phyloP scores from a whole-genome alignment of 2,888 invertebrate species.

The Gortyna flavago region DNA sequence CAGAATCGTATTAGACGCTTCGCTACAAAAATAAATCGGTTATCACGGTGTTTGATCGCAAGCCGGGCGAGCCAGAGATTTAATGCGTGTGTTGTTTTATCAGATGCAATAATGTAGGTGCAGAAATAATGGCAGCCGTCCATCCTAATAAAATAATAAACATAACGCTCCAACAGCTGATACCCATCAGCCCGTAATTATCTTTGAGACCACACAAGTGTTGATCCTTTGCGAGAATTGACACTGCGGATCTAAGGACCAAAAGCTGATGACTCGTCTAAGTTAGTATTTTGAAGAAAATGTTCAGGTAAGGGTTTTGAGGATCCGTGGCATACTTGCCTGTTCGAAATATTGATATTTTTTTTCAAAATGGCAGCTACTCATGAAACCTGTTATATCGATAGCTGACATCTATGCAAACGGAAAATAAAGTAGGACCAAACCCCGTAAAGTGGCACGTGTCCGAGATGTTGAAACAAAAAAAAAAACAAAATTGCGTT shows the following conservation, averaged over 20 bases:
- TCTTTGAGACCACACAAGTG: constrained; percentile 3
- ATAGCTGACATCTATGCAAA: background rate
- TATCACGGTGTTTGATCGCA: constrained; percentile 62
- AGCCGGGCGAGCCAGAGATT: constrained; percentile 55
- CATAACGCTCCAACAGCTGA: constrained; percentile 17
- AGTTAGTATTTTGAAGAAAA: background rate
- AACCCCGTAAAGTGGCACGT: background rate
- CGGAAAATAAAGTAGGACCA: background rate
- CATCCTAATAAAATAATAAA: constrained; percentile 26
- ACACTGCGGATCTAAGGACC: background rate
- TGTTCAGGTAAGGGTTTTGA: background rate
- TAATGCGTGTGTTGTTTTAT: constrained; percentile 62
- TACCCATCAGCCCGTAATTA: constrained; percentile 8
- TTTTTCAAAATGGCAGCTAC: background rate
- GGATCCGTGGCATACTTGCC: background rate
- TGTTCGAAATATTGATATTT: background rate
- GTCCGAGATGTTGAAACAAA: background rate
- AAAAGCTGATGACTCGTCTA: background rate
- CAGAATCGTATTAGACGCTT: constrained; percentile 57
- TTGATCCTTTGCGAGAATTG: background rate
- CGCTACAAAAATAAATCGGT: constrained; percentile 71
- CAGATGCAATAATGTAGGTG: constrained; percentile 24
- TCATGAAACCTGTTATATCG: background rate
- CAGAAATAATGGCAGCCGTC: constrained; percentile 8
- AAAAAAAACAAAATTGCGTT: background rate